Evolutionary conservation across 2,888 invertebrate genomes (phyloP), one percentile per base, ranked within the genome.

Genomic region (Sminthurides aquaticus): DNA sequence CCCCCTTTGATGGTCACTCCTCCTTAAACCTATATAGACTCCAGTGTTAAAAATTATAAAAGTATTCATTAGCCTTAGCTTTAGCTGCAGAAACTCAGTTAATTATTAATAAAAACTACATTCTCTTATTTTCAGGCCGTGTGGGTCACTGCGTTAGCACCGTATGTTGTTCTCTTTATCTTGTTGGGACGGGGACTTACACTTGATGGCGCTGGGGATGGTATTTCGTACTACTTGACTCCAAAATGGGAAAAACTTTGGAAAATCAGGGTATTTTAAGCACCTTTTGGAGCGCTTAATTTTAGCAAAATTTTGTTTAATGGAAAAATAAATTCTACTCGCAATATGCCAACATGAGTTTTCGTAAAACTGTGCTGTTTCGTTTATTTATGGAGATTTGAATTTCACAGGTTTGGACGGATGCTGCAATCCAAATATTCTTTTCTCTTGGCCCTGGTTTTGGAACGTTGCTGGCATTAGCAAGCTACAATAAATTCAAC

Each of bases 121-220:
- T 52, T 52, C 11, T 34, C 43, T 34, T 55, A 5, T 60, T 67
- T 77, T 18, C 78, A 91, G 90, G 91, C 91, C 67, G 95, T 95
- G 61, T 96, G 95, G 95, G 87, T 96, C 67, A 96, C 96, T 25
- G 96, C 96, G 1, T 80, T 94, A 67, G 90, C 93, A 48, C 96
- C 96, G 0, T 96, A 96, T 78, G 85, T 90, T 27, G 92, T 96
- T 34, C 83, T 96, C 52, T 83, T 94, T 71, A 92, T 94, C 71
- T 83, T 96, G 27, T 81, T 94, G 22, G 83, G 87, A 27, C 84
- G 91, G 62, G 93, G 93, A 8, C 88, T 91, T 11, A 89, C 91
- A 0, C 80, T 94, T 60, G 91, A 91, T 0, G 93, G 93, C 8
- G 90, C 93, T 0, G 84, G 84, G 15, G 87, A 88, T 74, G 94